phyloP scores from a whole-genome alignment of 2,888 invertebrate genomes.

The Morinoia aosen region DNA sequence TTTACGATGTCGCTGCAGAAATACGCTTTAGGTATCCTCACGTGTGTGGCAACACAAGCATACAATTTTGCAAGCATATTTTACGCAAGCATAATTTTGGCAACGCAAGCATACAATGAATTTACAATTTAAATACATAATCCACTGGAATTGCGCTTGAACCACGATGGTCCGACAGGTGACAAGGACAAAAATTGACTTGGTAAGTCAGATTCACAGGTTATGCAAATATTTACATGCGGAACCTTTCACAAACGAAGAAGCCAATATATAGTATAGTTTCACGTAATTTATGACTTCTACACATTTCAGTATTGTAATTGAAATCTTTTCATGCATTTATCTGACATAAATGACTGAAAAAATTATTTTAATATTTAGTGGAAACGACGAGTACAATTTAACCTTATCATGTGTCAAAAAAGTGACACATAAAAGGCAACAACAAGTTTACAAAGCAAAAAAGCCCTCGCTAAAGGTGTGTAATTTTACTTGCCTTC shows the following conservation, averaged over 20 bases:
- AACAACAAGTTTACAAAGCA: not conserved
- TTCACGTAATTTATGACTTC: not conserved
- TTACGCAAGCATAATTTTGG: too few relatives aligned
- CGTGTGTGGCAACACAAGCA: too few relatives aligned
- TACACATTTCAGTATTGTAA: not conserved
- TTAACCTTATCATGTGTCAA: not conserved
- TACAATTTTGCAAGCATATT: too few relatives aligned
- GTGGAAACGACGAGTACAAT: not conserved
- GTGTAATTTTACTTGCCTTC: not conserved
- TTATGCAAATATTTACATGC: not conserved
- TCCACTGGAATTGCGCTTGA: too few relatives aligned
- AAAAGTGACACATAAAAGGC: not conserved
- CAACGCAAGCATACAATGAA: too few relatives aligned
- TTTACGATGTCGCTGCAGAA: too few relatives aligned
- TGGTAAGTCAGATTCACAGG: not conserved
- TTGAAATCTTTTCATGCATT: not conserved
- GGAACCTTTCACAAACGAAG: not conserved
- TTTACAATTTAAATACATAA: too few relatives aligned
- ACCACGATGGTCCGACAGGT: not conserved
- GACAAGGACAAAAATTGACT: not conserved
- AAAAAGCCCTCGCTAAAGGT: too few relatives aligned
- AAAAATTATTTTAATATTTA: not conserved
- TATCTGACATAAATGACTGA: not conserved
- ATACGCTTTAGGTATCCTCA: too few relatives aligned
- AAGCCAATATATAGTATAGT: not conserved